Percentiles rank a stretch among this genome's conserved stretches.
phyloP scores from a whole-genome alignment of 2,797 vertebrate genomes.

The Danio aesculapii region DNA sequence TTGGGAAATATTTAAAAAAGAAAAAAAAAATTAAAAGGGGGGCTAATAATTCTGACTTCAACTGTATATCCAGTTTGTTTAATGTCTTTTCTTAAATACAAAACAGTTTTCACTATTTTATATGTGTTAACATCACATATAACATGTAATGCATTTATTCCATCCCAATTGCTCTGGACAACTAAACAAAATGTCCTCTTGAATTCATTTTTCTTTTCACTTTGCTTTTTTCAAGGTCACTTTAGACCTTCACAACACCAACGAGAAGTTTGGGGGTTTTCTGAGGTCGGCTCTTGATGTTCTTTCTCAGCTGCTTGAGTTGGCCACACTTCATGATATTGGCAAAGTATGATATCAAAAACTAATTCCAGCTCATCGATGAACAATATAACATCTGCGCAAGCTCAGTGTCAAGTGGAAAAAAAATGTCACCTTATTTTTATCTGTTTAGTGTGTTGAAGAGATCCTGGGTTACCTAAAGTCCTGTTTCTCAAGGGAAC shows the following conservation, averaged over 20 bases:
- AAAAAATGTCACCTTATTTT: too few relatives aligned
- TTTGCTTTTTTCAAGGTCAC: constrained; percentile 82
- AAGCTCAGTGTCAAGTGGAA: not conserved
- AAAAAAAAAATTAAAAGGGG: too few relatives aligned
- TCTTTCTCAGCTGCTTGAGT: constrained; percentile 92
- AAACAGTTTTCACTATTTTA: too few relatives aligned
- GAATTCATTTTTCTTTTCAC: constrained; percentile 3
- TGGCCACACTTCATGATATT: constrained; percentile 94
- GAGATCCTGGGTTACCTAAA: constrained; percentile 96
- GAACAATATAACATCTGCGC: not conserved
- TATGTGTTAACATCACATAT: not conserved
- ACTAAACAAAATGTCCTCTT: not conserved
- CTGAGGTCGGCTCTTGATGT: constrained; percentile 91
- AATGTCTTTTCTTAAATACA: too few relatives aligned
- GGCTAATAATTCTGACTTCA: too few relatives aligned
- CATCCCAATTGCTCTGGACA: not conserved
- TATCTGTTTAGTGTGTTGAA: constrained; percentile 87
- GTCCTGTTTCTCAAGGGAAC: constrained; percentile 94
- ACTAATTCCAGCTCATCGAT: not conserved
- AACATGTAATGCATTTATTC: not conserved
- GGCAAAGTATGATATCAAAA: constrained; percentile 85
- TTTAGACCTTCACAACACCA: constrained; percentile 91
- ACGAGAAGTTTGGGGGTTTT: constrained; percentile 95
- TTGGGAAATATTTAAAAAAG: too few relatives aligned
- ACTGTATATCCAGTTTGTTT: too few relatives aligned